Evolutionary conservation across 64 coral and sea anemone genomes (phyloP).

Genomic region (Catalaphyllia jardinei): DNA sequence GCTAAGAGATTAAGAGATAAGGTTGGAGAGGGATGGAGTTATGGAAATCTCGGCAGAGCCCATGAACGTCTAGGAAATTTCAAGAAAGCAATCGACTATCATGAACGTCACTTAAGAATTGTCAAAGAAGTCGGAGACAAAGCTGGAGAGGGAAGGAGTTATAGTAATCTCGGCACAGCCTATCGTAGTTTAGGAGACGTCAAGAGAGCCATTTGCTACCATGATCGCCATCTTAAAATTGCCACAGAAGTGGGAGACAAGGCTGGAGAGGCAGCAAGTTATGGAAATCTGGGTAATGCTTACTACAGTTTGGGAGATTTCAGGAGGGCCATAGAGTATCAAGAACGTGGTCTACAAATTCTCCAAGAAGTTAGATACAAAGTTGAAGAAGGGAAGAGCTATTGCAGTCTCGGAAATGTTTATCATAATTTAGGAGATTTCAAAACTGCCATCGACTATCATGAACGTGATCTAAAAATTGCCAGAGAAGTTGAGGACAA

Average conservation of each 20-base stretch:
- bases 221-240: no score
- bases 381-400: not conserved
- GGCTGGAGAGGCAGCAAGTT: no score
- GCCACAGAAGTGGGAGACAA: no score
- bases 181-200: not conserved
- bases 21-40: not conserved
- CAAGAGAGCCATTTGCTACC: not conserved
- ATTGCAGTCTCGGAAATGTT: no score
- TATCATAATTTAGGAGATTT: no score
- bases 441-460: no score
- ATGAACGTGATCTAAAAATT: no score
- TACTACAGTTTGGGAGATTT: no score
- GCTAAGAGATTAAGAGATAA: not conserved
- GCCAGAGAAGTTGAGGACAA: no score
- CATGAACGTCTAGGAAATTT: not conserved
- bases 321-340: not conserved
- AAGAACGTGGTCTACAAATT: constrained; percentile 4
- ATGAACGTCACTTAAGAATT: not conserved
- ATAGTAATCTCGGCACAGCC: constrained; percentile 12
- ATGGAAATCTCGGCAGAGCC: constrained; percentile 3
- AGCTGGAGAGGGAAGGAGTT: not conserved
- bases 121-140: not conserved
- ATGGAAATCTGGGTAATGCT: not conserved
- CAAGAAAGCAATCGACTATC: constrained; percentile 7
- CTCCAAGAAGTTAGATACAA: not conserved